Evolutionary conservation across 1,140 invertebrate genomes (phyloP).

Genomic region (Glomeris maerens): DNA sequence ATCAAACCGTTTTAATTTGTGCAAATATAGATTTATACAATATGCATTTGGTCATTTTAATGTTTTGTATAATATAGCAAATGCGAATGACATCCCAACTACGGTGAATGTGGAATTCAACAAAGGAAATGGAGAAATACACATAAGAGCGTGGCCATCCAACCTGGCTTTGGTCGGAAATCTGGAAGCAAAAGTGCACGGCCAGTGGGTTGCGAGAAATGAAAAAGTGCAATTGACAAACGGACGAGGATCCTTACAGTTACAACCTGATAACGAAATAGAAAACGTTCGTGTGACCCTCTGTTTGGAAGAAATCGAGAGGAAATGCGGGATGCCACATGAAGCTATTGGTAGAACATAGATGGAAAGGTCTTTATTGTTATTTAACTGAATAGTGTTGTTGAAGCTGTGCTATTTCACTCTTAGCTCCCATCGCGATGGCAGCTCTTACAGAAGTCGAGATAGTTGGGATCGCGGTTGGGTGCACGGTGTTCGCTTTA

Average conservation of each 20-base stretch:
- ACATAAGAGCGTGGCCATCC: constrained; percentile 50
- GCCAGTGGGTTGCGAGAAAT: neutral
- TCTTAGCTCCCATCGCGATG: neutral
- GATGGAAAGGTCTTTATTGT: neutral
- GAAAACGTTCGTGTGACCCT: constrained; percentile 19
- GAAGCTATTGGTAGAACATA: constrained; percentile 2
- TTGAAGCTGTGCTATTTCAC: neutral
- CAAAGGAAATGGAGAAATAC: constrained; percentile 51
- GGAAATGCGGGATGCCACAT: constrained; percentile 2
- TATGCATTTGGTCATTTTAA: too few species aligned
- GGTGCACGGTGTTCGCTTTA: constrained; percentile 60
- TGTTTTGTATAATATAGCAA: too few species aligned
- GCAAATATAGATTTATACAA: too few species aligned
- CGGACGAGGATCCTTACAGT: neutral
- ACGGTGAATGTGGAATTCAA: constrained; percentile 67
- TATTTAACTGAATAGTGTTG: neutral
- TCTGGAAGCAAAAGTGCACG: constrained; percentile 17
- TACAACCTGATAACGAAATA: constrained; percentile 4
- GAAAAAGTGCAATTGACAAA: neutral
- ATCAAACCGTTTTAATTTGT: too few species aligned
- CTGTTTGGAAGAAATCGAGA: constrained; percentile 18
- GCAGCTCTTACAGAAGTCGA: constrained; percentile 28
- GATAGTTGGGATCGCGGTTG: constrained; percentile 62
- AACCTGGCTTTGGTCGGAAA: constrained; percentile 47
- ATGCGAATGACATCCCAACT: constrained; percentile 52